phyloP scores from a whole-genome alignment of 2,888 invertebrate genomes.

The Microplitis manilae region DNA sequence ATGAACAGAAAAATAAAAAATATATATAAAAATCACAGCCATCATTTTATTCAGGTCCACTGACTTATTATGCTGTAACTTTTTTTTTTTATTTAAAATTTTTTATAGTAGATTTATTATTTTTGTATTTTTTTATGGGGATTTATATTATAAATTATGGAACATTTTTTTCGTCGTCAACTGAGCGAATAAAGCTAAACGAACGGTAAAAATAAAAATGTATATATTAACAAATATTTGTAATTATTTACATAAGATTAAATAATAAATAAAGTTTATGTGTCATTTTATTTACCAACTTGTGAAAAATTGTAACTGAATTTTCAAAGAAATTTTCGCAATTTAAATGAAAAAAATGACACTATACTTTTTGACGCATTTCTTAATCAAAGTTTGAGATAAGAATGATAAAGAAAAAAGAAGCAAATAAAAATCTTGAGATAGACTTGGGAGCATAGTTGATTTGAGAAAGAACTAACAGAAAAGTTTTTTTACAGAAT shows the following conservation, averaged over 20 bases:
- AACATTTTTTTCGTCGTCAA: neutral
- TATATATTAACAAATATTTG: neutral
- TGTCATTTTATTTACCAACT: neutral
- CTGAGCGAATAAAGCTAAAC: neutral
- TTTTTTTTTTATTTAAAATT: neutral
- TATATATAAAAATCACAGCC: neutral
- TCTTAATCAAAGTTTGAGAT: neutral
- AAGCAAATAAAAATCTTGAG: neutral
- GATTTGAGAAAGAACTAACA: neutral
- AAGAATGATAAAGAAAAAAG: neutral
- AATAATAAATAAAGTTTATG: neutral
- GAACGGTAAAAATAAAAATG: neutral
- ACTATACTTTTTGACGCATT: neutral
- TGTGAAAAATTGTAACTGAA: neutral
- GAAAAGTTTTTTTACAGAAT: neutral
- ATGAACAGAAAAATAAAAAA: conserved; percentile 8
- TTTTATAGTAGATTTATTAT: neutral
- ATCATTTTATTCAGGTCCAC: conserved; percentile 1
- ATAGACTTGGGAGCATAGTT: neutral
- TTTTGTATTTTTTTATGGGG: neutral
- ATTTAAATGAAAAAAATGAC: neutral
- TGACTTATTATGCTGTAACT: neutral
- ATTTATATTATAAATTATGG: neutral
- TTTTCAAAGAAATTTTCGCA: neutral
- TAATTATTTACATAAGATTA: neutral